Evolutionary conservation across 2,113 vertebrate species (phyloP), one percentile per base, ranked within the genome.

Genomic region (Neomonachus schauinslandi): DNA sequence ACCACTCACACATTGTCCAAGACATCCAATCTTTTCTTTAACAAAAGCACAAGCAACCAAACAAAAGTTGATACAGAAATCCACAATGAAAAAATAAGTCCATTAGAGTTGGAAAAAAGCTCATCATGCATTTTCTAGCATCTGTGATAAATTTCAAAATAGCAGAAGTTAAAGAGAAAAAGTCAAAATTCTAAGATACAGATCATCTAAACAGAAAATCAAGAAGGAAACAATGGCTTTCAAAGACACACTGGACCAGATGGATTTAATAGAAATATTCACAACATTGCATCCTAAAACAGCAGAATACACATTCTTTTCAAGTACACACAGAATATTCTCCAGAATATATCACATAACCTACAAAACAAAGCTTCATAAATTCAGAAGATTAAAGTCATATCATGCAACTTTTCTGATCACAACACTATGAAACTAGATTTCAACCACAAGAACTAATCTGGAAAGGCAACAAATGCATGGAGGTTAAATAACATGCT

Each of bases 101-200:
- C 12, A 72, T 79, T 36, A 65, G 19, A 67, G 4, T 71, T 90
- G 24, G 24, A 33, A 95, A 94, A 86, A 7, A 81, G 15, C 71
- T 36, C 0, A 22, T 21, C 3, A 42, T 49, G 79, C 4, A 5
- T 92, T 94, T 97, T 74, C 7, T 83, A 79, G 33, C 28, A 83
- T 72, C n/a, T 69, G 11, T 67, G 28, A 61, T 26, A 94, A 76
- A 76, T 90, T 97, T 95, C 14, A 84, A 71, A 94, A 85, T 13
- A 63, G 3, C 15, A 49, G 16, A 90, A 53, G 22, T 65, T 49
- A 87, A 55, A 61, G 22, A 63, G 12, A 39, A 39, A 67, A 10
- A 71, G 12, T 49, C n/a, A 84, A 86, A 88, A 69, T 46, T 79
- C 2, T 65, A 16, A 31, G 26, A 77, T 24, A 46, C 26, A 77